Evolutionary conservation across 2,113 vertebrate genomes (phyloP).

Genomic region (Manacus vitellinus): DNA sequence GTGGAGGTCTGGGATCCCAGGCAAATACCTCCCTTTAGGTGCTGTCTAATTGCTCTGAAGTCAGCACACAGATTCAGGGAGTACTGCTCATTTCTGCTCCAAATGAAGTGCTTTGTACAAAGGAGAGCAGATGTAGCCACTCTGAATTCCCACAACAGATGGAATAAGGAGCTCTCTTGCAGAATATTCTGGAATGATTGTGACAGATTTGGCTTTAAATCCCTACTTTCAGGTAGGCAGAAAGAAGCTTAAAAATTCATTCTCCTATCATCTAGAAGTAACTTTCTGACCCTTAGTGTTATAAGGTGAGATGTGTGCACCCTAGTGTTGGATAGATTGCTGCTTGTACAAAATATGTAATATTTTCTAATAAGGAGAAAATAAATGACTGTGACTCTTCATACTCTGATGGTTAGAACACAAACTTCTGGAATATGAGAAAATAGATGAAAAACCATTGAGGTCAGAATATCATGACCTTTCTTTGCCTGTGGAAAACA

Average conservation of each 20-base stretch:
- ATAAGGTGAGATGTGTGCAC: neutral
- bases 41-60: neutral
- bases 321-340: neutral
- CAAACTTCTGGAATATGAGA: neutral
- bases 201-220: neutral
- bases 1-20: neutral
- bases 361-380: neutral
- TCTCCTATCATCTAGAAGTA: neutral
- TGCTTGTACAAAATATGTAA: neutral
- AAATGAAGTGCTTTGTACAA: neutral
- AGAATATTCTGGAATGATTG: neutral
- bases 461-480: neutral
- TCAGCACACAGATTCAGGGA: neutral
- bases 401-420: neutral
- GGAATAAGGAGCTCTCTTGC: neutral
- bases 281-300: neutral
- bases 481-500: neutral
- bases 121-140: neutral
- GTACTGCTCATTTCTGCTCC: neutral
- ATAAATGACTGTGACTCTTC: neutral
- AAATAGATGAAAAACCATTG: neutral
- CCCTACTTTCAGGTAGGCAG: neutral
- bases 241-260: neutral
- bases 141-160: conserved; percentile 17
- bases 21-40: neutral